phyloP scores from a whole-genome alignment of 1,140 invertebrate species.

The Phocides pigmalion region DNA sequence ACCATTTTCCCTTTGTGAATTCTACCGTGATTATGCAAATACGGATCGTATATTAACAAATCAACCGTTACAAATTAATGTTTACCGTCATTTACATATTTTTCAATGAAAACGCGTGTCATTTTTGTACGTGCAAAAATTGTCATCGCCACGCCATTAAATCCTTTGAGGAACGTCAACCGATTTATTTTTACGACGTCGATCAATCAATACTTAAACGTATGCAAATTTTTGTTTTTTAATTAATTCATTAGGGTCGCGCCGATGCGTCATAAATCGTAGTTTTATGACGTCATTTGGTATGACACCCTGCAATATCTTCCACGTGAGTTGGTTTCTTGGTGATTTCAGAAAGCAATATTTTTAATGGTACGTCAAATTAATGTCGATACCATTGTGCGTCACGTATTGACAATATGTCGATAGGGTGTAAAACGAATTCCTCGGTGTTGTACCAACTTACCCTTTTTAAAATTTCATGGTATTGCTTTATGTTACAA shows the following conservation, averaged over 20 bases:
- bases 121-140: conserved; percentile 50
- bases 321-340: conserved; percentile 60
- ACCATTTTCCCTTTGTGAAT: conserved; percentile 45
- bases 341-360: conserved; percentile 75
- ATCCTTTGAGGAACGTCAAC: conserved; percentile 47
- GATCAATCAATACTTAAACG: conserved; percentile 68
- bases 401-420: conserved; percentile 71
- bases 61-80: conserved; percentile 82
- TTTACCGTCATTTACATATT: conserved; percentile 79
- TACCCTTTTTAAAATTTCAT: conserved; percentile 78
- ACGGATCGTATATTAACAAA: conserved; percentile 70
- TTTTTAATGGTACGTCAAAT: conserved; percentile 80
- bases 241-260: conserved; percentile 71
- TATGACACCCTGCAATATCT: conserved; percentile 62
- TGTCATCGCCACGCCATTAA: conserved; percentile 51
- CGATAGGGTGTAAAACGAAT: conserved; percentile 66
- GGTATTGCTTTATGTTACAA: conserved; percentile 70
- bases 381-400: conserved; percentile 73
- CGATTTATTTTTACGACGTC: conserved; percentile 64
- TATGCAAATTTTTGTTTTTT: conserved; percentile 62
- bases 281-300: conserved; percentile 61
- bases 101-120: conserved; percentile 73
- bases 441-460: conserved; percentile 62
- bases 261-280: conserved; percentile 55
- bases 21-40: conserved; percentile 75